Conservation (phyloP, 2,113 vertebrate species). For the Prinia subflava region DNA sequence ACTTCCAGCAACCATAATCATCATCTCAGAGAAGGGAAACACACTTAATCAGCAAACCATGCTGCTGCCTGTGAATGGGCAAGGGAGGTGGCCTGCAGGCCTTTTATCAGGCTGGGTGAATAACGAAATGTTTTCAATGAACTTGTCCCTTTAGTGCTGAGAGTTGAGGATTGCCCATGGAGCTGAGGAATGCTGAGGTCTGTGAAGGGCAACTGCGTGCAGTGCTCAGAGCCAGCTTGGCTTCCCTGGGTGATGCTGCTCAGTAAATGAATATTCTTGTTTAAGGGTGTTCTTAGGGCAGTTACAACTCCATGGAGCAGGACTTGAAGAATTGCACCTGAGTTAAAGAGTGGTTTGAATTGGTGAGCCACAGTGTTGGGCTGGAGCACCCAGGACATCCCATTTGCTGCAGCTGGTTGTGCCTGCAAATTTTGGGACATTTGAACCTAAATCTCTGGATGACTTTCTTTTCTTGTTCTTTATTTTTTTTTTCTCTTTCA, state of each 20-base stretch:
- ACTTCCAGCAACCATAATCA: background rate
- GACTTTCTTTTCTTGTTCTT: background rate
- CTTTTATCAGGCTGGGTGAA: background rate
- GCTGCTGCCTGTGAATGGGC: rapidly evolving
- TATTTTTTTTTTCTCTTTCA: background rate
- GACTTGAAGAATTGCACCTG: background rate
- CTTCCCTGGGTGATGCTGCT: background rate
- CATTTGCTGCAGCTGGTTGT: background rate
- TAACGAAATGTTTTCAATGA: background rate
- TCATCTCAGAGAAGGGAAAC: background rate
- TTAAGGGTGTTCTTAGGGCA: background rate
- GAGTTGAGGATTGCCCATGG: background rate
- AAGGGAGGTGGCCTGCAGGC: background rate
- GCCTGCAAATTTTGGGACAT: background rate
- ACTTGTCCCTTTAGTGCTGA: background rate
- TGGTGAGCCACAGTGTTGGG: background rate
- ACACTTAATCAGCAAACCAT: background rate
- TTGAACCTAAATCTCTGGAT: background rate
- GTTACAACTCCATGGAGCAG: background rate
- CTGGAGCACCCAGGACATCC: background rate
- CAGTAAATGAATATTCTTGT: background rate
- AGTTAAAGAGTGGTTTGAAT: background rate
- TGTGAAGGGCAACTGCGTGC: background rate
- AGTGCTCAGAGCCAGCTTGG: background rate
- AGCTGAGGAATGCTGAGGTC: background rate